Base-by-base conservation (phyloP, 2,113 vertebrate genomes). In the Neomonachus schauinslandi region DNA sequence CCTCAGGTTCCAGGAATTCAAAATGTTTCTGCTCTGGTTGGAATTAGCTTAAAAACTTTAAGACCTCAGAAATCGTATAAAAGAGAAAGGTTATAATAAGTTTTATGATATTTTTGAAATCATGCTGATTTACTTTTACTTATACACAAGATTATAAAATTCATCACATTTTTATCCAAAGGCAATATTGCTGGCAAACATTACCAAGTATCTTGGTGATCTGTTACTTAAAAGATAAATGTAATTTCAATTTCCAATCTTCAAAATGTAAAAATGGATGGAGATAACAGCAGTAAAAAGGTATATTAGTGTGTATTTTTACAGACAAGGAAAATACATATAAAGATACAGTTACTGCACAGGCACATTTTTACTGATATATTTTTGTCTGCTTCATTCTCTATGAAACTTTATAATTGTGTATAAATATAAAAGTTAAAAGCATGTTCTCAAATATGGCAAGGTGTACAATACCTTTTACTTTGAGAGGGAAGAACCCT, bases 181-280 rank as follows among this genome's bases (percentile, higher is more conserved):
- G 97, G 98, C 95, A 99, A 98, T 99, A 98, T 96, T 96, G 53
- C 98, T 97, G 96, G 96, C 98, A 99, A 99, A 99, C 97, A 98
- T 97, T 98, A 98, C 97, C 98, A 98, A 98, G 93, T 98, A 95
- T 98, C 95, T 97, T 94, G 97, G 90, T 98, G 98, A 98, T 96
- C 97, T 95, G 74, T 83, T 97, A 98, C 97, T 98, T 98, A 98
- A 98, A 98, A 98, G 98, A 86, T 97, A 98, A 99, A 94, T 98
- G 79, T 97, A 96, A 96, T 98, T 90, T 98, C 88, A 98, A 96
- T 97, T 98, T 96, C 83, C 84, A 96, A 97, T 97, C 98, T 97
- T 94, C 92, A 98, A 98, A 91, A 94, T 80, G 59, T 94, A 83
- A 91, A 98, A 97, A 98, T 95, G 94, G 90, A 97, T 90, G 46